Conservation (phyloP, 2,888 invertebrate genomes). For the Cinara cedri region DNA sequence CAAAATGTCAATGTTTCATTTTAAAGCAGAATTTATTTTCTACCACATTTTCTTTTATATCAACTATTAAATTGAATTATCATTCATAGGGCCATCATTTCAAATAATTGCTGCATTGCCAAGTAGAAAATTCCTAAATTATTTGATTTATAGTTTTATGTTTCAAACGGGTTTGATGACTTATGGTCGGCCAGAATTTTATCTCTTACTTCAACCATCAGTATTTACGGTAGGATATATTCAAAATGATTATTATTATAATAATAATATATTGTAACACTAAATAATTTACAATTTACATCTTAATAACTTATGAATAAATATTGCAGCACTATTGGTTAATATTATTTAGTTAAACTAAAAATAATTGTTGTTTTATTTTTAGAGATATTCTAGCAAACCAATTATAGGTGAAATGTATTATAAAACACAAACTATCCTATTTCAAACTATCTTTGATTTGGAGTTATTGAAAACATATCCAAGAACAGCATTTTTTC, state of each 20-base stretch:
- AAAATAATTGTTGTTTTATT: background rate
- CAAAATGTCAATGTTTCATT: background rate
- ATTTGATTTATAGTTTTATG: slow-evolving; percentile 50
- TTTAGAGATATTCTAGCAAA: slow-evolving; percentile 37
- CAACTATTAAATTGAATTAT: background rate
- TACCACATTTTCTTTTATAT: no score
- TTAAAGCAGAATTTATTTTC: background rate
- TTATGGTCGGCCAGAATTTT: slow-evolving; percentile 53
- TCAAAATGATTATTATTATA: background rate
- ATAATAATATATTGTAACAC: no score
- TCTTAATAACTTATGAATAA: no score
- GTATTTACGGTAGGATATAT: slow-evolving; percentile 23
- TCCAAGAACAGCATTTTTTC: slow-evolving; percentile 45
- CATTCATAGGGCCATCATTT: slow-evolving; percentile 17
- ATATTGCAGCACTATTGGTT: no score
- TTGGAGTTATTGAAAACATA: slow-evolving; percentile 36
- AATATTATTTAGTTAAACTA: background rate
- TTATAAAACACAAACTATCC: slow-evolving; percentile 47
- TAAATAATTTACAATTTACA: no score
- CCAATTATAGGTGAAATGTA: slow-evolving; percentile 32
- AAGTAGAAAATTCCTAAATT: slow-evolving; percentile 47
- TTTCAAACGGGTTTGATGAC: slow-evolving; percentile 50
- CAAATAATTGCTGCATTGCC: slow-evolving; percentile 44
- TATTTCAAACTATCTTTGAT: slow-evolving; percentile 50
- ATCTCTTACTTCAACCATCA: slow-evolving; percentile 50